These are phyloP conservation scores for Alces alces DNA, from an alignment of 2,113 vertebrate genomes.

Conservation along the genomic window DNA sequence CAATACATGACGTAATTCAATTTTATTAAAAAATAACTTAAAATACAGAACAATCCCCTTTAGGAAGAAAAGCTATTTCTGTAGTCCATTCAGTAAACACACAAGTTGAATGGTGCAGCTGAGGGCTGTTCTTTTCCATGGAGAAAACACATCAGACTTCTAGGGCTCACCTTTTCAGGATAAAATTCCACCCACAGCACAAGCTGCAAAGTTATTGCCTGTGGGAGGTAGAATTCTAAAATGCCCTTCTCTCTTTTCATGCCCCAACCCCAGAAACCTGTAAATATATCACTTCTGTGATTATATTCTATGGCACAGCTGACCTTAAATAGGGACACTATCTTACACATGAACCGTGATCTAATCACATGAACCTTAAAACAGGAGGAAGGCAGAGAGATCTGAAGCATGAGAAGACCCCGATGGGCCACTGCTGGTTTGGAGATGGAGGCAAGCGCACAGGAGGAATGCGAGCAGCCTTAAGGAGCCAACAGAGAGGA, in stretches of 20 bases:
- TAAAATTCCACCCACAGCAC: not conserved
- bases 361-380: not conserved
- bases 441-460: not conserved
- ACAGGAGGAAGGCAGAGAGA: not conserved
- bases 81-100: conserved; percentile 45
- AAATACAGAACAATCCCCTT: conserved; percentile 61
- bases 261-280: not conserved
- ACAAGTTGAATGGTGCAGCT: not conserved
- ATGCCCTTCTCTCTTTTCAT: not conserved
- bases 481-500: not conserved
- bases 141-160: not conserved
- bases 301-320: not conserved
- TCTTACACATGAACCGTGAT: not conserved
- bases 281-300: not conserved
- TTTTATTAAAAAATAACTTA: conserved; percentile 72
- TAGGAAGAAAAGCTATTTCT: conserved; percentile 59
- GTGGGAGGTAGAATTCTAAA: not conserved
- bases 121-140: not conserved
- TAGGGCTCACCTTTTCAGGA: not conserved
- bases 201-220: not conserved
- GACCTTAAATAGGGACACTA: not conserved
- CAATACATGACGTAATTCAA: conserved; percentile 60
- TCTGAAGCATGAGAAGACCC: not conserved
- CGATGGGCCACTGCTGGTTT: not conserved
- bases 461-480: not conserved